Conservation (phyloP, 2,797 vertebrate species). For the Parauchenoglanis punctatus region DNA sequence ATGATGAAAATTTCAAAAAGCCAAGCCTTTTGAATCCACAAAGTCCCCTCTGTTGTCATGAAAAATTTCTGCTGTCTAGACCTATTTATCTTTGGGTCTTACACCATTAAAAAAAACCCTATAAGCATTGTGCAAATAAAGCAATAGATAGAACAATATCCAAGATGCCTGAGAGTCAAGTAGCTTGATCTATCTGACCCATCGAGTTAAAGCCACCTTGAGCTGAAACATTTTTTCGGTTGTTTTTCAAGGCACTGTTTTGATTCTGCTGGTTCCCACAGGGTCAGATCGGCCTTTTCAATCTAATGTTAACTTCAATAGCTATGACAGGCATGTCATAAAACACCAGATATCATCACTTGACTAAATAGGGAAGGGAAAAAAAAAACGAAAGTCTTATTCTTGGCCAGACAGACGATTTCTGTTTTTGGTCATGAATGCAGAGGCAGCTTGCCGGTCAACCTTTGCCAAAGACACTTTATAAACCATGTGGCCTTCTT, state of each 20-base stretch:
- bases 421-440: conserved; percentile 52
- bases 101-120: background rate
- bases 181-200: background rate
- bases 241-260: conserved; percentile 11
- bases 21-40: conserved; percentile 13
- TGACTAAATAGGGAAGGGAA: conserved; percentile 30
- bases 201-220: conserved; percentile 25
- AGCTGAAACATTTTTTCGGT: background rate
- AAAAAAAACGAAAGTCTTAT: conserved; percentile 10
- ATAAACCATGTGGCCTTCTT: conserved; percentile 57
- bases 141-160: conserved; percentile 1
- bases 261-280: conserved; percentile 31
- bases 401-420: conserved; percentile 44
- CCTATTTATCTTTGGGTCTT: conserved; percentile 9
- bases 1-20: background rate
- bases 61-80: conserved; percentile 24
- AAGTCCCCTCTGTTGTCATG: conserved; percentile 1
- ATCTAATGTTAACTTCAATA: conserved; percentile 32
- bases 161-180: background rate
- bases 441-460: conserved; percentile 28
- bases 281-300: conserved; percentile 3
- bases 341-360: conserved; percentile 52
- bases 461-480: conserved; percentile 69
- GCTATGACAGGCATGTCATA: conserved; percentile 43
- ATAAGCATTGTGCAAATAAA: conserved; percentile 21